These are phyloP conservation scores for Philaethria dido DNA, from an alignment of 2,888 invertebrate species.

Conservation along the genomic window DNA sequence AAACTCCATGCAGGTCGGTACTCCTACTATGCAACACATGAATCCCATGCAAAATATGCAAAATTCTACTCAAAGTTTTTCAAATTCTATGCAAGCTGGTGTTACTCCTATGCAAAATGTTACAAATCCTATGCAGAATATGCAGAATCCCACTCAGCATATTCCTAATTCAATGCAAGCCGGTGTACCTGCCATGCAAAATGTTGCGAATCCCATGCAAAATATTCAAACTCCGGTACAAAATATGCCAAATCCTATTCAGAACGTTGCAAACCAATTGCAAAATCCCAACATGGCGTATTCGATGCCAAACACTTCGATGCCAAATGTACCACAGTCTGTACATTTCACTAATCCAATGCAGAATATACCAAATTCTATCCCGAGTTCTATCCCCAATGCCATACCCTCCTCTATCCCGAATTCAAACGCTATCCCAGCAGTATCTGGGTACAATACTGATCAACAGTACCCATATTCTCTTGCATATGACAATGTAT, in stretches of 20 bases:
- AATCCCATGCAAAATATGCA: slow-evolving; percentile 26
- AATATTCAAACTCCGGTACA: slow-evolving; percentile 24
- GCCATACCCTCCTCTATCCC: slow-evolving; percentile 5
- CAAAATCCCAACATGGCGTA: slow-evolving; percentile 27
- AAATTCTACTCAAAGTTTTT: slow-evolving; percentile 15
- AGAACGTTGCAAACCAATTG: slow-evolving; percentile 17
- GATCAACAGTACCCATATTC: slow-evolving; percentile 58
- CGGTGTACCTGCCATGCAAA: slow-evolving; percentile 22
- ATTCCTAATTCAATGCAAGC: slow-evolving; percentile 26
- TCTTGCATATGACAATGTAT: slow-evolving; percentile 53
- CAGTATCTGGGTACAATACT: slow-evolving; percentile 45
- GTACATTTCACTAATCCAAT: slow-evolving; percentile 22
- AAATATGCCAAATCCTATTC: slow-evolving; percentile 16
- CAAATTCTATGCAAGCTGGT: neutral
- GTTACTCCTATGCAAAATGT: slow-evolving; percentile 15
- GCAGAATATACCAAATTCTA: slow-evolving; percentile 28
- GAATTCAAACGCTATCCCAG: slow-evolving; percentile 22
- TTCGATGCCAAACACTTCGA: slow-evolving; percentile 16
- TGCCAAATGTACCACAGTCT: slow-evolving; percentile 24
- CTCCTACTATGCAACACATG: slow-evolving; percentile 18
- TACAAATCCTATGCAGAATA: slow-evolving; percentile 27
- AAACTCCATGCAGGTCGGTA: slow-evolving; percentile 27
- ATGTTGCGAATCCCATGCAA: slow-evolving; percentile 25
- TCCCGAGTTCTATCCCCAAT: neutral
- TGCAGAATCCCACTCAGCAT: slow-evolving; percentile 27